Conservation (phyloP, 2,113 vertebrate species). For the Pycnonotus jocosus region DNA sequence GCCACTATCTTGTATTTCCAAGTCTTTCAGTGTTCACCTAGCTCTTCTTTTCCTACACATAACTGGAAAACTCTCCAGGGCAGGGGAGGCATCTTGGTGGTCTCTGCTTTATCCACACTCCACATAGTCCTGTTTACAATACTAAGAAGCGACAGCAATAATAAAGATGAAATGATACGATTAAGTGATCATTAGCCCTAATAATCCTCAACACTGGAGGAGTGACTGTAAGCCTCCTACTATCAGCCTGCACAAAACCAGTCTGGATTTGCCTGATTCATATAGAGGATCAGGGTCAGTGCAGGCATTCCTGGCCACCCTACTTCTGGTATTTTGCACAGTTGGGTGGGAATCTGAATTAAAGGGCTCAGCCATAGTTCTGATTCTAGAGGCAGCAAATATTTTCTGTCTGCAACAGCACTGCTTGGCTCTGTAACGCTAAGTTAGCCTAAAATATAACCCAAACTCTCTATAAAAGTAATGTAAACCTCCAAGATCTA, state of each 20-base stretch:
- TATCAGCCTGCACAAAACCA: background rate
- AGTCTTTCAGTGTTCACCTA: background rate
- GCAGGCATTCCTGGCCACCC: background rate
- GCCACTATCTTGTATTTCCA: background rate
- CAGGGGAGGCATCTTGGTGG: background rate
- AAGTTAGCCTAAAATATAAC: conserved; percentile 26
- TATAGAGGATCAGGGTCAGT: background rate
- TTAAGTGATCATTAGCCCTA: background rate
- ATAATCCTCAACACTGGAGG: background rate
- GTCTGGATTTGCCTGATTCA: background rate
- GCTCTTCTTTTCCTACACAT: background rate
- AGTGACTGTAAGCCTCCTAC: background rate
- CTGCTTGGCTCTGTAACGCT: background rate
- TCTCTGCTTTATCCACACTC: background rate
- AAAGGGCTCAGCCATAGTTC: background rate
- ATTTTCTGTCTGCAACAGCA: background rate
- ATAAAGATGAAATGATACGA: background rate
- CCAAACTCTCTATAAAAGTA: conserved; percentile 24
- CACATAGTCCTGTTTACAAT: background rate
- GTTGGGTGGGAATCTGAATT: background rate
- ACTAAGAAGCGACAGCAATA: background rate
- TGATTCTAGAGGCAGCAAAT: background rate
- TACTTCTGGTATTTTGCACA: background rate
- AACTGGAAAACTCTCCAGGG: background rate
- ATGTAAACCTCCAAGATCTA: background rate